Conservation (phyloP, 2,113 vertebrate genomes). For the Suricata suricatta region DNA sequence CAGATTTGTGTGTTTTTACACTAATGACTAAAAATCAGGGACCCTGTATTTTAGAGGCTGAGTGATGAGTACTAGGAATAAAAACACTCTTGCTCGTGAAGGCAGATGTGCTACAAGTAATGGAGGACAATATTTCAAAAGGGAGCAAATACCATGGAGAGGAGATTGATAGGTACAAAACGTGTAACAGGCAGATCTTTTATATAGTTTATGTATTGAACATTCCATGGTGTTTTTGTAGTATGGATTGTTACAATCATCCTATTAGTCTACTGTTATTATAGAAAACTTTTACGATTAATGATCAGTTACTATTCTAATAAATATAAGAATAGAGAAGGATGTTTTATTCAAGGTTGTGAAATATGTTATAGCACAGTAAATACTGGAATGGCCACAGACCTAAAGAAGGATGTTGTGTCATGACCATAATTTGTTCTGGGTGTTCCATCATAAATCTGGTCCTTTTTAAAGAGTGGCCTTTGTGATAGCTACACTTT, state of each 20-base stretch:
- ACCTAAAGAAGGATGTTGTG: conserved; percentile 43
- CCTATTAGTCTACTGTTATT: background rate
- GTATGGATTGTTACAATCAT: conserved; percentile 8
- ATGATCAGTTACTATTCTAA: conserved; percentile 7
- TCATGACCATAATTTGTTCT: conserved; percentile 38
- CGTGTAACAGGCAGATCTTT: background rate
- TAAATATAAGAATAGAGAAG: conserved; percentile 16
- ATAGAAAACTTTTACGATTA: conserved; percentile 27
- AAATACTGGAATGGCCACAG: background rate
- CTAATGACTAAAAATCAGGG: conserved; percentile 12
- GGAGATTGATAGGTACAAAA: background rate
- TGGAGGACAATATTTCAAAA: conserved; percentile 17
- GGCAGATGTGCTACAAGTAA: background rate
- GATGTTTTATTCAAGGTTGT: conserved; percentile 48
- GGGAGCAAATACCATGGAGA: background rate
- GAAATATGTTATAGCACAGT: conserved; percentile 26
- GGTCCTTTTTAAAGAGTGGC: conserved; percentile 26
- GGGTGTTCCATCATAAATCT: conserved; percentile 17
- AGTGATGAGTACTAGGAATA: background rate
- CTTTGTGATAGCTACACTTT: background rate
- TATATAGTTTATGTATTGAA: conserved; percentile 12
- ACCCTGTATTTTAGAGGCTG: background rate
- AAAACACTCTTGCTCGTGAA: background rate
- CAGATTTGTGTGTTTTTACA: conserved; percentile 54
- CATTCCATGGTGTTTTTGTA: background rate